Evolutionary conservation across 1,140 invertebrate genomes (phyloP), one percentile per base, ranked within the genome.

Genomic region (Carposina sasakii): DNA sequence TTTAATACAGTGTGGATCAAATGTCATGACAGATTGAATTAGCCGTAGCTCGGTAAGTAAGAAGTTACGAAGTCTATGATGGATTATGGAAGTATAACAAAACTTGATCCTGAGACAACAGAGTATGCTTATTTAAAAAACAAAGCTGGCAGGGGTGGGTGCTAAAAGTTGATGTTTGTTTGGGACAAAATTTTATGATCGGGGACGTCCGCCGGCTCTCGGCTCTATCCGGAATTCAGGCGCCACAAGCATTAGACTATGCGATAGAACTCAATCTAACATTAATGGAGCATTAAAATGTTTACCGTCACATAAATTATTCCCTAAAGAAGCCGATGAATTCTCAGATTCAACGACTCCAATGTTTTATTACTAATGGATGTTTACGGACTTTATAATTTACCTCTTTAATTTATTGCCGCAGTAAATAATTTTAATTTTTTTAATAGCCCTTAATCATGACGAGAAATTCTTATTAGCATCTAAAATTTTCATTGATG

Each of bases 291-390:
- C 76, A 78, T 77, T 73, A 81, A 81, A 82, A 78, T 72, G 63
- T 79, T 78, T 76, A 78, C 62, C 71, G 73, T 61, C 71, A 73
- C 73, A 81, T 83, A 83, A 83, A 83, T 83, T 76, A 83, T 64
- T 44, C 44, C 50, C 57, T 54, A 74, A 82, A 82, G 73, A 64
- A 68, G 67, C 76, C 78, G 78, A 82, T 78, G 66, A 72, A 67
- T 76, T 71, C 62, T 68, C 54, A 49, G 61, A 65, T 74, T n/a
- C 67, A 49, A 61, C 63, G 49, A 56, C 63, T 48, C 30, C 56
- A 66, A 71, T 76, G 71, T 75, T 76, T 78, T 76, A 76, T 76
- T 75, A 63, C 71, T 70, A 67, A 72, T 72, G 70, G 65, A 60
- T 67, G 63, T 65, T 64, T 54, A 52, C 49, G 16, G 65, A 74